These are phyloP conservation scores for Norana najaformis DNA, from an alignment of 2,888 invertebrate genomes.

Conservation along the genomic window DNA sequence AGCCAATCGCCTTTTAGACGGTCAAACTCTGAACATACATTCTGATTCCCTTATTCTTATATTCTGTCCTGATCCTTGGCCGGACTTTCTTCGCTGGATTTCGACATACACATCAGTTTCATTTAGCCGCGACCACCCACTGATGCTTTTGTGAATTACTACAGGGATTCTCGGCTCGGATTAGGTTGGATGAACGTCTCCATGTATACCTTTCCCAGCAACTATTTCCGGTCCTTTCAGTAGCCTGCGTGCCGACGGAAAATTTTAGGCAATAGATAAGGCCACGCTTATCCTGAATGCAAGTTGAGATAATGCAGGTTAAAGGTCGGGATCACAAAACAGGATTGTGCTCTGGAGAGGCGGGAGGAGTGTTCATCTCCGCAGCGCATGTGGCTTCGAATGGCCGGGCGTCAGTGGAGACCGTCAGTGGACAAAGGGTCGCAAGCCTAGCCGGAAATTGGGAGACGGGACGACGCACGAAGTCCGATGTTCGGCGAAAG, in stretches of 20 bases:
- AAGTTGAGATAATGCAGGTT: neutral
- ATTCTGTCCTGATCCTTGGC: neutral
- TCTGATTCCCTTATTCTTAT: neutral
- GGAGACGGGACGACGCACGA: neutral
- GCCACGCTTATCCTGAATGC: neutral
- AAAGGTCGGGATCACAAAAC: neutral
- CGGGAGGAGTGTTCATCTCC: neutral
- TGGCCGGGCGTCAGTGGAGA: neutral
- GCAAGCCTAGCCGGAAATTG: constrained; percentile 6
- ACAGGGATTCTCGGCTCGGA: too few species aligned
- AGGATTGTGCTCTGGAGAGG: neutral
- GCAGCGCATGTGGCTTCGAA: neutral
- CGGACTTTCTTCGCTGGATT: neutral
- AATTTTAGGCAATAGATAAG: neutral
- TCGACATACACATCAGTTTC: neutral
- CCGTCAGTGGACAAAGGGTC: neutral
- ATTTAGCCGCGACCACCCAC: neutral
- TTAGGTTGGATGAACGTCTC: neutral
- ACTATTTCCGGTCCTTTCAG: neutral
- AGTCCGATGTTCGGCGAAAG: neutral
- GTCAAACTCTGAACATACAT: neutral
- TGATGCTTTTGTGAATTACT: neutral
- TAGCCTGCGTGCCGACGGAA: neutral
- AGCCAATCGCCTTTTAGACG: neutral
- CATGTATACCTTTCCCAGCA: neutral